Evolutionary conservation across 2,797 vertebrate species (phyloP).

Genomic region (Notolabrus celidotus): DNA sequence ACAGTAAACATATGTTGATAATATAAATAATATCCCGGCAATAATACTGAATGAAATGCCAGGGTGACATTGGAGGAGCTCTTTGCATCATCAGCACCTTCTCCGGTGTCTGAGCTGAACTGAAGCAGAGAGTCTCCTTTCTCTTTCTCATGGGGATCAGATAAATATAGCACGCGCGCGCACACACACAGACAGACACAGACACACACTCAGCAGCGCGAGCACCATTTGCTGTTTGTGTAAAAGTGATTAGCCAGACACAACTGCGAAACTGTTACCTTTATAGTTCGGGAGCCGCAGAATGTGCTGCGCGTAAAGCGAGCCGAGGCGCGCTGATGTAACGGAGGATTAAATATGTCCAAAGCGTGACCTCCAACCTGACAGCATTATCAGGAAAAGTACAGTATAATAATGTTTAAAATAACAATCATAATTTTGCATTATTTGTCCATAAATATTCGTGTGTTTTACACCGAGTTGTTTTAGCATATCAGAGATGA

Average conservation of each 20-base stretch:
- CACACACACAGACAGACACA: slow-evolving; percentile 7
- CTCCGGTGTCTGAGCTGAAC: slow-evolving; percentile 88
- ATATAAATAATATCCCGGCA: slow-evolving; percentile 14
- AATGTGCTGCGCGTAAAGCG: slow-evolving; percentile 75
- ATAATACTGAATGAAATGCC: slow-evolving; percentile 82
- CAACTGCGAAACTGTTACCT: slow-evolving; percentile 94
- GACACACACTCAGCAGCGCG: slow-evolving; percentile 10
- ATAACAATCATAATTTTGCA: slow-evolving; percentile 7
- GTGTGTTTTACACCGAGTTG: neutral
- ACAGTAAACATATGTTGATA: slow-evolving; percentile 9
- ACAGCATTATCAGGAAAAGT: slow-evolving; percentile 30
- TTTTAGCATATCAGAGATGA: neutral
- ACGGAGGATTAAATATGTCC: slow-evolving; percentile 51
- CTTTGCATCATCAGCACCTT: slow-evolving; percentile 90
- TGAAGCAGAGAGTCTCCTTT: slow-evolving; percentile 83
- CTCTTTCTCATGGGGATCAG: slow-evolving; percentile 95
- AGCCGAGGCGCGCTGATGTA: slow-evolving; percentile 57
- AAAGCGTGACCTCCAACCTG: slow-evolving; percentile 46
- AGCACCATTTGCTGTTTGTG: slow-evolving; percentile 94
- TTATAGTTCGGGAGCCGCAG: slow-evolving; percentile 84
- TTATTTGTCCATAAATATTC: neutral
- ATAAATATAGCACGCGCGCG: slow-evolving; percentile 91
- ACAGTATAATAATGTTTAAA: neutral
- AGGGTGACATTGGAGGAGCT: slow-evolving; percentile 85
- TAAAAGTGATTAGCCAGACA: slow-evolving; percentile 95